Evolutionary conservation across 1,140 invertebrate genomes (phyloP).

Genomic region (Cheumatopsyche charites): DNA sequence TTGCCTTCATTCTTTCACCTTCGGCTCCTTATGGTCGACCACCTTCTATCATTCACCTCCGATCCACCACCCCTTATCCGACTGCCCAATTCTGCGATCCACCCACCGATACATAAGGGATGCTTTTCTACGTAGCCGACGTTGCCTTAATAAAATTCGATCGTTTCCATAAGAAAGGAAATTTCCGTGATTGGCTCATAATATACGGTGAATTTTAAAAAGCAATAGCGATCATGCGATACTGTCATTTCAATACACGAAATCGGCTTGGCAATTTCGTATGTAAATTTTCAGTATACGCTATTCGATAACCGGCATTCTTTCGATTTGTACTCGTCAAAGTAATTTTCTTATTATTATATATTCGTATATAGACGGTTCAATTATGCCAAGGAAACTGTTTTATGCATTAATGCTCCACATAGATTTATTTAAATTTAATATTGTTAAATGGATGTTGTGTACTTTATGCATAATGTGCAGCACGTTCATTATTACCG

Average conservation of each 20-base stretch:
- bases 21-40: not conserved
- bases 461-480: not conserved
- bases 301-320: constrained; percentile 37
- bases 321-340: constrained; percentile 25
- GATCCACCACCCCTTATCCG: not conserved
- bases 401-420: not conserved
- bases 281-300: constrained; percentile 40
- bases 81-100: not conserved
- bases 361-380: not conserved
- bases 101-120: no score
- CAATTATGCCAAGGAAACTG: not conserved
- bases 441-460: not conserved
- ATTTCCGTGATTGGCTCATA: constrained; percentile 3
- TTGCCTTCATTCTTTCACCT: constrained; percentile 34
- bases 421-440: not conserved
- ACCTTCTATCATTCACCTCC: constrained; percentile 12
- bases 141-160: no score
- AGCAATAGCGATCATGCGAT: constrained; percentile 41
- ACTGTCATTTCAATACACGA: constrained; percentile 42
- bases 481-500: not conserved
- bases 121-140: no score
- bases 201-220: constrained; percentile 30
- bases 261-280: constrained; percentile 41
- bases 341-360: no score
- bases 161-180: not conserved